These are phyloP conservation scores for Pardalotus punctatus DNA, from an alignment of 2,113 vertebrate species.

Conservation along the genomic window DNA sequence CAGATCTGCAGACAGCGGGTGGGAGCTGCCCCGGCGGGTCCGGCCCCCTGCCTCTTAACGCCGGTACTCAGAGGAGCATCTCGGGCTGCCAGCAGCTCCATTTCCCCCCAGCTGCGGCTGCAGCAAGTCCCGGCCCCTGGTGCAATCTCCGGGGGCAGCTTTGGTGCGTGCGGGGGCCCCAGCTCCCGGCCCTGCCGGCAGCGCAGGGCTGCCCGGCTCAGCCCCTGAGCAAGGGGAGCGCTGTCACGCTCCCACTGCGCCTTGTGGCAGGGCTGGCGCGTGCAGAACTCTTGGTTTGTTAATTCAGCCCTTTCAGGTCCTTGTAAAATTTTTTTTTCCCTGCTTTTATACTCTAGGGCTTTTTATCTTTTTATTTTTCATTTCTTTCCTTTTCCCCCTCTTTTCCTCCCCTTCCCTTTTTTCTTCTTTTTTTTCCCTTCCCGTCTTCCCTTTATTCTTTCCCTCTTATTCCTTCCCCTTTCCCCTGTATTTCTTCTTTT, in stretches of 20 bases:
- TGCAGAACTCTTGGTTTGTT: neutral
- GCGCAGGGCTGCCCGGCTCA: neutral
- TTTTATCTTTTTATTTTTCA: rapidly evolving
- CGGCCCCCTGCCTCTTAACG: no score
- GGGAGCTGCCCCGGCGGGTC: neutral
- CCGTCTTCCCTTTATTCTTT: rapidly evolving
- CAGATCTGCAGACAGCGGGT: neutral
- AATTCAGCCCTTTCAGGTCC: neutral
- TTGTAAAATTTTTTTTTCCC: rapidly evolving
- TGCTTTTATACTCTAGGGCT: neutral
- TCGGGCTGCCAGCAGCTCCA: neutral
- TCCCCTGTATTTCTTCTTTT: neutral
- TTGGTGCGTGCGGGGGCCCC: neutral
- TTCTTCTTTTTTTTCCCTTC: rapidly evolving
- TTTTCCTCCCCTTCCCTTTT: rapidly evolving
- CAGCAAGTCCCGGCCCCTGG: no score
- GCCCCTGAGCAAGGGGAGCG: neutral
- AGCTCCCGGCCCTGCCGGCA: neutral
- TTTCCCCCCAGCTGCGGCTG: neutral
- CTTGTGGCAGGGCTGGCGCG: neutral
- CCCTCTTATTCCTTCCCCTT: neutral
- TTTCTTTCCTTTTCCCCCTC: rapidly evolving
- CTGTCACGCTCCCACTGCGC: neutral
- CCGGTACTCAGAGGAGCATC: neutral
- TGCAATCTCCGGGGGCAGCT: neutral